A percentile compares a stretch with the other conserved stretches of the same genome.
Evolutionary conservation across 2,113 vertebrate genomes (phyloP).

Genomic region (Callaeas wilsoni): DNA sequence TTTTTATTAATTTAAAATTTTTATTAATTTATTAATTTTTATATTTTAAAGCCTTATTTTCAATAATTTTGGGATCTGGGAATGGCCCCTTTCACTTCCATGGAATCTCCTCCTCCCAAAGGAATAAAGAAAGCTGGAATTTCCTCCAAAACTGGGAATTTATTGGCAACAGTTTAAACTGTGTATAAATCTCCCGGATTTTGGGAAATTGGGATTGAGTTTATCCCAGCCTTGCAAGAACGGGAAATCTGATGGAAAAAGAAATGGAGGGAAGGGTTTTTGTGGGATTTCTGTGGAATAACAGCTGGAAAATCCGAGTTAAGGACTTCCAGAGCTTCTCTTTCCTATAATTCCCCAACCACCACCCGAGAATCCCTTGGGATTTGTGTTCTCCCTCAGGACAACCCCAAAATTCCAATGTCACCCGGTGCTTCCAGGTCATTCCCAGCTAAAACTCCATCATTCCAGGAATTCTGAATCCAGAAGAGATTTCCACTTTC

Average conservation of each 20-base stretch:
- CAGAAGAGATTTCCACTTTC: not conserved
- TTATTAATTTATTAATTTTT: too few species aligned
- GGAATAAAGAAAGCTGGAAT: not conserved
- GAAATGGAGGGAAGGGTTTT: too few species aligned
- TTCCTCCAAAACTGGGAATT: not conserved
- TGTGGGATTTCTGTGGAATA: not conserved
- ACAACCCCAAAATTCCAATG: not conserved
- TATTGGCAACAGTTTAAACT: not conserved
- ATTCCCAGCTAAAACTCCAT: not conserved
- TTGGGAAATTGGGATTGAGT: not conserved
- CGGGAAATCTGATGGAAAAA: not conserved
- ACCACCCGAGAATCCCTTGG: fast-evolving
- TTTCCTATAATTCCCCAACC: not conserved
- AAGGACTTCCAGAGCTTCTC: not conserved
- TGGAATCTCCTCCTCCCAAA: not conserved
- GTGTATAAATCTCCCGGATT: not conserved
- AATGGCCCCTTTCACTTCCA: not conserved
- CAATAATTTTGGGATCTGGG: not conserved
- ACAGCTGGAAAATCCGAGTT: not conserved
- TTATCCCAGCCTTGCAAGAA: not conserved
- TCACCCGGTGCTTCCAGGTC: not conserved
- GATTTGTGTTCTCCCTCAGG: not conserved
- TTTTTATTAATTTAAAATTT: too few species aligned
- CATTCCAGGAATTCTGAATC: not conserved
- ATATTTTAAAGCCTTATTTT: not conserved